Percentiles rank a stretch among this genome's conserved stretches.
phyloP scores from a whole-genome alignment of 2,888 invertebrate genomes.

The Candidula unifasciata region DNA sequence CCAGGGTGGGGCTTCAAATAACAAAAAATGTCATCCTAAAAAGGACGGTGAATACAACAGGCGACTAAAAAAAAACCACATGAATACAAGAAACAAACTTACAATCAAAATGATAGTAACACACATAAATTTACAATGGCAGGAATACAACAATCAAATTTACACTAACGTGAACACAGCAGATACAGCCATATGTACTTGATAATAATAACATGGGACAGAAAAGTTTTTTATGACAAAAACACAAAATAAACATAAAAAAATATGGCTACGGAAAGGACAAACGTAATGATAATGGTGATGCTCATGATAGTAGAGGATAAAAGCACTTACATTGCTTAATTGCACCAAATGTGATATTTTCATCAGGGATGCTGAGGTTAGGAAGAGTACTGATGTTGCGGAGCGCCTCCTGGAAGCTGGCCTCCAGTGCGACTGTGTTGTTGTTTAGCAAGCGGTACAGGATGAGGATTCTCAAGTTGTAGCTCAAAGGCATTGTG shows the following conservation, averaged over 20 bases:
- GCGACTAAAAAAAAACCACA: too few relatives aligned
- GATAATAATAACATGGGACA: too few relatives aligned
- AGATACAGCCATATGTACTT: too few relatives aligned
- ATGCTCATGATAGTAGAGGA: not conserved
- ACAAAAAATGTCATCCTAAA: too few relatives aligned
- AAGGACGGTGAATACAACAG: too few relatives aligned
- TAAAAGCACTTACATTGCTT: not conserved
- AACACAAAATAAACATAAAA: not conserved
- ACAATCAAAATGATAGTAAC: too few relatives aligned
- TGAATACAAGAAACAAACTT: too few relatives aligned
- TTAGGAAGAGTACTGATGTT: not conserved
- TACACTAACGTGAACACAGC: too few relatives aligned
- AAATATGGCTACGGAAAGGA: not conserved
- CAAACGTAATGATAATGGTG: not conserved
- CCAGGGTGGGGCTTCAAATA: too few relatives aligned
- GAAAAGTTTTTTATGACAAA: too few relatives aligned
- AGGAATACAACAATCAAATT: too few relatives aligned
- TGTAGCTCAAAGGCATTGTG: not conserved
- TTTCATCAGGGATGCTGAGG: not conserved
- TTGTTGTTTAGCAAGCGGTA: not conserved
- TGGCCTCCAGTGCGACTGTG: not conserved
- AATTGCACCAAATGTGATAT: not conserved
- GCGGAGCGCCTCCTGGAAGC: not conserved
- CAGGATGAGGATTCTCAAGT: not conserved
- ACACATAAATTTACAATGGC: too few relatives aligned